Evolutionary conservation across 2,888 invertebrate genomes (phyloP).

Genomic region (Agriopis aurantiaria): DNA sequence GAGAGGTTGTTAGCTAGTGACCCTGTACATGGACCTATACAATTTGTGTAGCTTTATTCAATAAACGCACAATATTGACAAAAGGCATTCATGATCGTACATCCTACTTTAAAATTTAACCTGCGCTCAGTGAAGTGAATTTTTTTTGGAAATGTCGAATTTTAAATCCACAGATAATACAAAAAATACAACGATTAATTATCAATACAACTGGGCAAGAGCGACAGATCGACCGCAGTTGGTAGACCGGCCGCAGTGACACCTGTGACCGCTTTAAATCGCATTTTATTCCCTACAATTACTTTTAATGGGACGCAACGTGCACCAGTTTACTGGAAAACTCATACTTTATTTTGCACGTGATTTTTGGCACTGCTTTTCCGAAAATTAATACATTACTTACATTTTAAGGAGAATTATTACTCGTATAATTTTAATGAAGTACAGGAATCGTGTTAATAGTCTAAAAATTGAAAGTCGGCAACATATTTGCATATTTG

Average conservation of each 20-base stretch:
- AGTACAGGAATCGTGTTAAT: too few species aligned
- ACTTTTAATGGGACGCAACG: constrained; percentile 34
- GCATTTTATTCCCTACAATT: constrained; percentile 34
- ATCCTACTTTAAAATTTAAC: not conserved
- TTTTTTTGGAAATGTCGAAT: constrained; percentile 5
- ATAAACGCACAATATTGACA: not conserved
- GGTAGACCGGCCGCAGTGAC: constrained; percentile 27
- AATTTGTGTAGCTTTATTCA: too few species aligned
- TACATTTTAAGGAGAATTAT: too few species aligned
- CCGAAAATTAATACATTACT: too few species aligned
- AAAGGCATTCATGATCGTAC: not conserved
- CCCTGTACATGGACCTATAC: too few species aligned
- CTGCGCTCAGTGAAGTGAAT: constrained; percentile 7
- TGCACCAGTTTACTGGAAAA: constrained; percentile 26
- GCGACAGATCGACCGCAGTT: constrained; percentile 24
- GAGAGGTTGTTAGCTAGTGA: too few species aligned
- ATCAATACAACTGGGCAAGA: constrained; percentile 16
- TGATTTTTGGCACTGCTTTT: too few species aligned
- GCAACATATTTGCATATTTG: too few species aligned
- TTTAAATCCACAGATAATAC: constrained; percentile 11
- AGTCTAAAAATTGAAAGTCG: too few species aligned
- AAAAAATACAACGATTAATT: constrained; percentile 20
- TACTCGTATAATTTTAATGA: not conserved
- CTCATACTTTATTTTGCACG: constrained; percentile 5
- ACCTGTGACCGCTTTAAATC: constrained; percentile 22